Base-by-base conservation (phyloP, 2,797 vertebrate genomes). In the Mormyrops boulengeri region DNA sequence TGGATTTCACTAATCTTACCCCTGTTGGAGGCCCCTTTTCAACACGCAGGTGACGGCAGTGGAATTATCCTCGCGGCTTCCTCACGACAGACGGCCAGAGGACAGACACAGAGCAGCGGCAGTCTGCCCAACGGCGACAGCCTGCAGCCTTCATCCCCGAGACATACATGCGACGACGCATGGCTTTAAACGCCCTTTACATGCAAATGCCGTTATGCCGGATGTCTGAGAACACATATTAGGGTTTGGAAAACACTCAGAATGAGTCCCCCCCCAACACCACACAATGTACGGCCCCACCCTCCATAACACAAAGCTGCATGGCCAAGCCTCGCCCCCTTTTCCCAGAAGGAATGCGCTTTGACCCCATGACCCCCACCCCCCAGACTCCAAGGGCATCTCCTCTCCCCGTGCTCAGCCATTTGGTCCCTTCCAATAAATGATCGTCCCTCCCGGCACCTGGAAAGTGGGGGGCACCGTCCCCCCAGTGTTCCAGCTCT, bases 361-460 rank as follows among this genome's bases (percentile, higher is more conserved):
- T 88, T 96, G 95, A 96, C 96, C 95, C 91, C 88, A 17, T 80
- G 94, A 91, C 94, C 95, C 93, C 26, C 26, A 14, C 60, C 62
- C 66, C 87, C 91, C 93, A 94, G 93, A 94, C 95, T 96, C 93
- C 95, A 95, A 95, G 96, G 95, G 95, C 93, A 91, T 94, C 66
- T 94, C 94, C 92, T 92, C 91, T 88, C 88, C 92, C 88, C 92
- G 90, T 85, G 44, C 77, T 50, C 85, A 92, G 92, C 95, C 95
- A 96, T 96, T 96, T 96, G 95, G 94, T 94, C 92, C 91, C 93
- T 94, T 94, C 92, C 93, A 95, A 95, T 96, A 96, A 96, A 96
- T 96, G 94, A 95, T 94, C 91, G 86, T 91, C 62, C 66, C 90
- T 91, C 89, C 90, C 92, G 92, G 92, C 92, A 91, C 85, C 85